A percentile compares a stretch with the other conserved stretches of the same genome.
These are phyloP conservation scores for Anoplius nigerrimus DNA, from an alignment of 2,888 invertebrate genomes.

Conservation along the genomic window DNA sequence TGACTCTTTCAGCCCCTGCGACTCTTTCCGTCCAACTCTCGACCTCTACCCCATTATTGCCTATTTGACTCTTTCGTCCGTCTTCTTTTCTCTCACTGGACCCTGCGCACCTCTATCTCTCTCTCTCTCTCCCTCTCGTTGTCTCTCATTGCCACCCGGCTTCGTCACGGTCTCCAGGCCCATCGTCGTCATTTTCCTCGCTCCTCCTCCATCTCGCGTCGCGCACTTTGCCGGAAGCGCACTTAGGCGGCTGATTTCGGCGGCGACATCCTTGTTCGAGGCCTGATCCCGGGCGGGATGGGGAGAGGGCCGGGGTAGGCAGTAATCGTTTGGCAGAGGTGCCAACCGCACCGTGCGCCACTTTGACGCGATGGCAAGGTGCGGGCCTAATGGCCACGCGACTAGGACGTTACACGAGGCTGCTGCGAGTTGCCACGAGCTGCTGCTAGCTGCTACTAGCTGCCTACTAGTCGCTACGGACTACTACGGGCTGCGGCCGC, in stretches of 20 bases:
- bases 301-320: conserved; percentile 30
- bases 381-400: conserved; percentile 41
- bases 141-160: neutral
- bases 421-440: too few species aligned
- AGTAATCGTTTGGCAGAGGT: conserved; percentile 70
- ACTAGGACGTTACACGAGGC: conserved; percentile 13
- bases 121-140: neutral
- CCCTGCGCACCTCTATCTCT: neutral
- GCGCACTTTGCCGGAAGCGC: neutral
- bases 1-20: neutral
- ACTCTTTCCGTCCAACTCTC: neutral
- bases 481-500: neutral
- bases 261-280: neutral
- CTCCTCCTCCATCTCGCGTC: neutral
- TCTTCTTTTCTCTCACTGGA: neutral
- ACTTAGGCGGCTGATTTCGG: conserved; percentile 12
- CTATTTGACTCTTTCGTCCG: neutral
- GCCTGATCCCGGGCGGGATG: neutral
- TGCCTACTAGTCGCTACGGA: neutral
- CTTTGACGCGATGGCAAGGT: conserved; percentile 51
- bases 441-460: too few species aligned
- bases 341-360: conserved; percentile 60
- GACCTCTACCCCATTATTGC: neutral
- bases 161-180: neutral
- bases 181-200: conserved; percentile 16